Base-by-base conservation (phyloP, 2,797 vertebrate genomes). In the Triplophysa bombifrons region DNA sequence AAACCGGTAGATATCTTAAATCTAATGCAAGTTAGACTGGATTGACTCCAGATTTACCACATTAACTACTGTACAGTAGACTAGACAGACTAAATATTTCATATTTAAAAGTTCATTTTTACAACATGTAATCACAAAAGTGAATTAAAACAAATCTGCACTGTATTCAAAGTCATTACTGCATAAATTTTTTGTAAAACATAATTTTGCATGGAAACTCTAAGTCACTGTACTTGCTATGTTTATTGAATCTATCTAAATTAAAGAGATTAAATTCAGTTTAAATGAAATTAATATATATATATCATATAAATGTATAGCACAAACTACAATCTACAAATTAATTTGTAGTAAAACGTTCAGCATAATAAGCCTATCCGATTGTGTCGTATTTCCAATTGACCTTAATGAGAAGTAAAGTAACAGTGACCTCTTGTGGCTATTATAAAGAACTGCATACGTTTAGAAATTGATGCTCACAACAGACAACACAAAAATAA, bases 121-220 rank as follows among this genome's bases (percentile, higher is more conserved):
- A 30, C 13, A 51, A 51, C 44, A 11, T 44, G n/a, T 41, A 66
- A 56, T 46, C 3, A 46, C 74, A 46, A 14, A 20, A 10, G 16
- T 6, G 12, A 27, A 19, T 41, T 10, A 17, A n/a, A 46, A 67
- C 19, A 67, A 27, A 6, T 66, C 9, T 41, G 41, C 22, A 55
- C 11, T 46, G 3, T 76, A 17, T 56, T 9, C 3, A 25, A 20
- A 55, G 22, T 12, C 38, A 76, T 20, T 10, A 67, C n/a, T 27
- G 20, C 38, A 67, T n/a, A 46, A 38, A 38, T 51, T 25, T 38
- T 64, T 60, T 74, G 13, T 51, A 6, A 22, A 51, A 5, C 27
- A 34, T 25, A 61, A n/a, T 55, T 56, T 55, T 58, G 38, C 51
- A 56, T 46, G 38, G 38, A 76, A 76, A 67, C 22, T 76, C 22